Conservation (phyloP, 1,140 invertebrate species). For the Phortica variegata region DNA sequence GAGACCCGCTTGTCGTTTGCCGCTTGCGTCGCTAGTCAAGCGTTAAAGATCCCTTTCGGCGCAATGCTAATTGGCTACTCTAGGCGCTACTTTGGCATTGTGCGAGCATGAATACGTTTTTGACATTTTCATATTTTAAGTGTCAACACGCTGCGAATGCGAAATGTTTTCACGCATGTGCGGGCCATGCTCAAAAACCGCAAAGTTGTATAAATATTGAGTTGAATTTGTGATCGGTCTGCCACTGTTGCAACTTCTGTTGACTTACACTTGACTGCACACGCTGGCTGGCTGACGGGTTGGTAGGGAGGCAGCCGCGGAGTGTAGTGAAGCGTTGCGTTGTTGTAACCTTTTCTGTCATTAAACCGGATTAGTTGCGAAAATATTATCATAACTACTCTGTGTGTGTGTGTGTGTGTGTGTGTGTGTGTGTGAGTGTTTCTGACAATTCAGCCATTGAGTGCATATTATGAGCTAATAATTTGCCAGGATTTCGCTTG, state of each 20-base stretch:
- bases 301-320: conserved; percentile 2
- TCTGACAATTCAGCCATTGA: conserved; percentile 28
- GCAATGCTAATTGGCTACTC: conserved; percentile 41
- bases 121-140: too few relatives aligned
- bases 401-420: background rate
- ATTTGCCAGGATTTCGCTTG: too few relatives aligned
- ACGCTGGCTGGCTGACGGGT: background rate
- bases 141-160: too few relatives aligned
- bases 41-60: too few relatives aligned
- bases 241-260: too few relatives aligned
- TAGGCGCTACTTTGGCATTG: conserved; percentile 11
- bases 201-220: conserved; percentile 51
- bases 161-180: conserved; percentile 20
- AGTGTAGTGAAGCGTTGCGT: too few relatives aligned
- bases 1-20: too few relatives aligned
- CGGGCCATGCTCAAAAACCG: conserved; percentile 32
- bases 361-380: conserved; percentile 35
- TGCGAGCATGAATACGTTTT: conserved; percentile 12
- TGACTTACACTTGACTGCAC: conserved; percentile 23
- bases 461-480: too few relatives aligned
- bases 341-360: conserved; percentile 30
- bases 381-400: conserved; percentile 15
- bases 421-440: conserved; percentile 13
- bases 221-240: too few relatives aligned
- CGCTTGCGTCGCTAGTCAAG: too few relatives aligned